A percentile compares a stretch with the other conserved stretches of the same genome.
phyloP scores from a whole-genome alignment of 2,113 vertebrate species.

The Anhinga anhinga region DNA sequence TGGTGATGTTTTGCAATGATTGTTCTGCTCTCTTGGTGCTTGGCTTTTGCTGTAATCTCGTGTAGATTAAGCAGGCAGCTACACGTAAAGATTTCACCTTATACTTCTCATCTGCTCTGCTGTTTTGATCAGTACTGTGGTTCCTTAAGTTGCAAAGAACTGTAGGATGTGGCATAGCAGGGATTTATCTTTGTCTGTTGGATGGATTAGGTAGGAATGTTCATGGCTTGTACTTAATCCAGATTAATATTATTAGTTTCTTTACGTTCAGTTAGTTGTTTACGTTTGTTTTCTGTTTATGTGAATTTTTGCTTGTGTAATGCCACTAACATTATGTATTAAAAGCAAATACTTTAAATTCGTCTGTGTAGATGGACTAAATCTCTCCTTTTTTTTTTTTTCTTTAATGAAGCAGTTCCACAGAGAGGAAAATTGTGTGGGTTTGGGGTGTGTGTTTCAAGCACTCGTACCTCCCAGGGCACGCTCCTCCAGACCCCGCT shows the following conservation, averaged over 20 bases:
- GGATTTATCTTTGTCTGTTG: conserved; percentile 37
- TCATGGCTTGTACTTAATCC: conserved; percentile 60
- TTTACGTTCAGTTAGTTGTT: conserved; percentile 28
- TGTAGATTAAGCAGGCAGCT: background rate
- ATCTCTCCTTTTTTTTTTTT: background rate
- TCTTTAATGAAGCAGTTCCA: background rate
- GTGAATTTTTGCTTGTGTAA: conserved; percentile 8
- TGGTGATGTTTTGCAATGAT: background rate
- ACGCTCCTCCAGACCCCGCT: background rate
- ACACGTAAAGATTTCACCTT: background rate
- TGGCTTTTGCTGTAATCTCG: background rate
- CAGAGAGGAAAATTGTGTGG: background rate
- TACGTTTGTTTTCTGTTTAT: conserved; percentile 31
- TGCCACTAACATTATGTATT: background rate
- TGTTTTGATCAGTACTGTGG: background rate
- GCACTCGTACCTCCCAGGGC: background rate
- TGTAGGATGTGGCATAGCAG: background rate
- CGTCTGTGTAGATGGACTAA: background rate
- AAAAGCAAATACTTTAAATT: background rate
- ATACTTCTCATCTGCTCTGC: background rate
- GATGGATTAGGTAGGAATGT: conserved; percentile 53
- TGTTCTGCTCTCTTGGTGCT: background rate
- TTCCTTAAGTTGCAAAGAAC: conserved; percentile 8
- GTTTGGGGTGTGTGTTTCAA: background rate
- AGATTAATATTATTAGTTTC: conserved; percentile 64